phyloP scores from a whole-genome alignment of 1,140 invertebrate genomes.

The Luehdorfia chinensis region DNA sequence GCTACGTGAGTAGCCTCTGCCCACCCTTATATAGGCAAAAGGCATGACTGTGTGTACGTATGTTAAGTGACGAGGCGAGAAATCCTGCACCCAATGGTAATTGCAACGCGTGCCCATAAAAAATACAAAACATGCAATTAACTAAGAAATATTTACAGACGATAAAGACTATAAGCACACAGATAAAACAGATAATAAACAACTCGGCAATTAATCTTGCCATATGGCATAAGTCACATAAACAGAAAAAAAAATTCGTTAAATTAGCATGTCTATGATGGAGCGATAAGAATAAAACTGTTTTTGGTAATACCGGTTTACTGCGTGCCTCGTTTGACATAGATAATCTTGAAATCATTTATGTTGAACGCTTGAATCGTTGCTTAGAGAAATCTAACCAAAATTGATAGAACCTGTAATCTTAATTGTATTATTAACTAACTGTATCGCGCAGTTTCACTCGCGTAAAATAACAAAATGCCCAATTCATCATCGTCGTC shows the following conservation, averaged over 20 bases:
- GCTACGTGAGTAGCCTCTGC: no score
- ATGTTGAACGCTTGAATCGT: background rate
- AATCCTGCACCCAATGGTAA: no score
- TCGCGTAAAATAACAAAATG: no score
- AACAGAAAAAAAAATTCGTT: background rate
- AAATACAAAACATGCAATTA: background rate
- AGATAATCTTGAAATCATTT: background rate
- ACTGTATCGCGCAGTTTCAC: no score
- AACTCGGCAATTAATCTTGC: background rate
- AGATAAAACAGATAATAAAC: background rate
- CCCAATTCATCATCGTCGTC: no score
- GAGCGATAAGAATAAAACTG: background rate
- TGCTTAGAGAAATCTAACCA: background rate
- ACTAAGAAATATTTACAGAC: background rate
- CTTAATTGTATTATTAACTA: no score
- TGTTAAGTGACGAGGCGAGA: no score
- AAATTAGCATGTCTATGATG: background rate
- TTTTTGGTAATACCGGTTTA: background rate
- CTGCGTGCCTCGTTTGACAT: background rate
- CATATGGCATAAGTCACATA: background rate
- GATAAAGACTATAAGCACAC: background rate
- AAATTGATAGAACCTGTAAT: background rate
- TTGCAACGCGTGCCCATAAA: no score
- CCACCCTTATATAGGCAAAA: no score
- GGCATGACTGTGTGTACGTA: no score